These are phyloP conservation scores for Microcaecilia unicolor DNA, from an alignment of 2,797 vertebrate genomes.

Conservation along the genomic window DNA sequence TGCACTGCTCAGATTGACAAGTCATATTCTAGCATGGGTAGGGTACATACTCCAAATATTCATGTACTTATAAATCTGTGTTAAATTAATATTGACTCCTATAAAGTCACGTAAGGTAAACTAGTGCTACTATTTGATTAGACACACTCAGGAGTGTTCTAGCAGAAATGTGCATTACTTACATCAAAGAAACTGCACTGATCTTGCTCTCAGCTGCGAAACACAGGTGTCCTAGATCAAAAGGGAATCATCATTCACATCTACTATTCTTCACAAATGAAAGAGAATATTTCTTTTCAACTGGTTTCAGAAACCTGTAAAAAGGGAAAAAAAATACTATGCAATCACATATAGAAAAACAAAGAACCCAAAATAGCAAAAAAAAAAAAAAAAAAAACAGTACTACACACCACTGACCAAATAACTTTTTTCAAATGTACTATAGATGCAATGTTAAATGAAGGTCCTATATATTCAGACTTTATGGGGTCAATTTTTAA, in stretches of 20 bases:
- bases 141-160: background rate
- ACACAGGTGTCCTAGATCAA: background rate
- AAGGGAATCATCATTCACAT: background rate
- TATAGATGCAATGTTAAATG: no score
- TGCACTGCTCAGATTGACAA: background rate
- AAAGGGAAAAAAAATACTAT: background rate
- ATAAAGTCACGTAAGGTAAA: no score
- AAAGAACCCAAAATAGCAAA: no score
- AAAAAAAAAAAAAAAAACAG: no score
- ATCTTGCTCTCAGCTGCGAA: background rate
- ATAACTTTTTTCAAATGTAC: no score
- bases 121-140: background rate
- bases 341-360: no score
- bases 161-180: background rate
- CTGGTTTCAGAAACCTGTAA: background rate
- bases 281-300: background rate
- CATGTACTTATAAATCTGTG: no score
- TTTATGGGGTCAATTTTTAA: no score
- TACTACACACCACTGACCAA: no score
- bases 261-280: background rate
- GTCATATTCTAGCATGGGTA: background rate
- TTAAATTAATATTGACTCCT: no score
- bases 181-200: conserved; percentile 6
- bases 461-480: no score
- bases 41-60: no score